phyloP scores from a whole-genome alignment of 1,140 invertebrate genomes.

The Drosophila parabipectinata region DNA sequence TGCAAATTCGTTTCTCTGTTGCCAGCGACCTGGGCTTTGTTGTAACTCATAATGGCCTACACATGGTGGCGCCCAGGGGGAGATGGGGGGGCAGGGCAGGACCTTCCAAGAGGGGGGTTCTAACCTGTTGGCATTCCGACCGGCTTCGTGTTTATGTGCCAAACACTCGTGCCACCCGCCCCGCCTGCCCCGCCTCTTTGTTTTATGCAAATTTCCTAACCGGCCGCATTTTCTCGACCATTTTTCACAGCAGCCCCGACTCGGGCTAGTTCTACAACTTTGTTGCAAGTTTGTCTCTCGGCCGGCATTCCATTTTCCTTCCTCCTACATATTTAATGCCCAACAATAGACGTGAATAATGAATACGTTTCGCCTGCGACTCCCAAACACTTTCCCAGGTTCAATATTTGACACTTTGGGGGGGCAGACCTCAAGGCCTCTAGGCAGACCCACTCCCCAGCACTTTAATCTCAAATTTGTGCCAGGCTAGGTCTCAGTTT shows the following conservation, averaged over 20 bases:
- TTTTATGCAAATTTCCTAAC: constrained; percentile 75
- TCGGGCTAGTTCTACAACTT: constrained; percentile 50
- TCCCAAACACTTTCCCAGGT: constrained; percentile 11
- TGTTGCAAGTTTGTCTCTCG: constrained; percentile 53
- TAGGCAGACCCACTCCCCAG: neutral
- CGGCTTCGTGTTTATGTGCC: constrained; percentile 72
- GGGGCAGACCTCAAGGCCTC: neutral
- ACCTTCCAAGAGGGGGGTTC: neutral
- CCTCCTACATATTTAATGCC: constrained; percentile 70
- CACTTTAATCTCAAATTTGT: constrained; percentile 55
- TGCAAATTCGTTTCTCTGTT: constrained; percentile 79
- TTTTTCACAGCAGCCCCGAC: constrained; percentile 60
- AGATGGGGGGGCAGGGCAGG: too few species aligned
- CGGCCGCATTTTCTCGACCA: constrained; percentile 70
- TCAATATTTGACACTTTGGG: constrained; percentile 69
- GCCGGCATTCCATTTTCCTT: constrained; percentile 12
- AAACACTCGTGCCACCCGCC: constrained; percentile 51
- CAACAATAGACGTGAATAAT: constrained; percentile 76
- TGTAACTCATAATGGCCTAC: constrained; percentile 73
- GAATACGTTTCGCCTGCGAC: constrained; percentile 51
- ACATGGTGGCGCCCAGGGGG: constrained; percentile 19
- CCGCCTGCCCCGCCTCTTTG: constrained; percentile 16
- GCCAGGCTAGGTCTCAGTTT: constrained; percentile 33
- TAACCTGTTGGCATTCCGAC: constrained; percentile 75
- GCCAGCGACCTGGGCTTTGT: constrained; percentile 70